phyloP scores from a whole-genome alignment of 30 jellyfish, hydroid and myxozoan genomes.

The Cassiopea xamachana region DNA sequence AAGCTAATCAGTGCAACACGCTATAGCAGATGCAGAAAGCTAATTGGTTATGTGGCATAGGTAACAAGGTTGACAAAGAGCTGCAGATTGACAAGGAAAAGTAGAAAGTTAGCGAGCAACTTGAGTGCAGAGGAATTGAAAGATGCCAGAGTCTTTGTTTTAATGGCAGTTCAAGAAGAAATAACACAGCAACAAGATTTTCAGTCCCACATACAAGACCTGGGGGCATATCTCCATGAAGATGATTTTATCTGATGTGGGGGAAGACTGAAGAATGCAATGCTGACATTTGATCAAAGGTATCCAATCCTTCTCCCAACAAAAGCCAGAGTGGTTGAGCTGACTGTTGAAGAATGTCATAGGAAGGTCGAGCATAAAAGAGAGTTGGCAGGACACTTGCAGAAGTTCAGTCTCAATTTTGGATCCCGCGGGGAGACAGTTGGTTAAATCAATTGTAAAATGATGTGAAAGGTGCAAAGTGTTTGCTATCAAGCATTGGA shows the following conservation, averaged over 20 bases:
- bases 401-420: constrained; percentile 29
- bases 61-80: background rate
- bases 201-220: background rate
- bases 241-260: background rate
- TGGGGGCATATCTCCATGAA: background rate
- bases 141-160: background rate
- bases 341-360: constrained; percentile 42
- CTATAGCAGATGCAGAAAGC: background rate
- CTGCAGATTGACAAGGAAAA: constrained; percentile 50
- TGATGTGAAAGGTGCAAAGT: constrained; percentile 39
- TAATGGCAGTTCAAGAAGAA: constrained; percentile 27
- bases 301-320: constrained; percentile 59
- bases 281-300: background rate
- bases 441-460: constrained; percentile 48
- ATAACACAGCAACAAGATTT: background rate
- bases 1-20: constrained; percentile 11
- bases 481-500: constrained; percentile 49
- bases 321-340: background rate
- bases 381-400: constrained; percentile 56
- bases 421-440: constrained; percentile 59
- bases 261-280: background rate
- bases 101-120: constrained; percentile 13
- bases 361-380: constrained; percentile 44
- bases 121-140: background rate
- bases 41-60: background rate